A percentile compares a stretch with the other conserved stretches of the same genome.
Evolutionary conservation across 2,888 invertebrate species (phyloP).

Genomic region (Coremacera marginata): DNA sequence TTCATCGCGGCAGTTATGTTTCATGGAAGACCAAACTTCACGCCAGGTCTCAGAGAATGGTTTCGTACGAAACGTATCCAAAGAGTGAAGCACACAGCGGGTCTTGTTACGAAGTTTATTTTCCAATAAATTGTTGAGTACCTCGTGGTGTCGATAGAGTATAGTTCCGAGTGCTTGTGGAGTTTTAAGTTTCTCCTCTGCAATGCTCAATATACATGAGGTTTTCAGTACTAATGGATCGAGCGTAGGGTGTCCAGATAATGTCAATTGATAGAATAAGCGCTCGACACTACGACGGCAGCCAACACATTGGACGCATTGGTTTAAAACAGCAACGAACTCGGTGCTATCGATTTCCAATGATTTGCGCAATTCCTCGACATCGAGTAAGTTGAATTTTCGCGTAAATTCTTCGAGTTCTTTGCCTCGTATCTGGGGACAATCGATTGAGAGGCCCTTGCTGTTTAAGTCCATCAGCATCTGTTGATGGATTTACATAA

Average conservation of each 20-base stretch:
- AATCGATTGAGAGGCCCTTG: slow-evolving; percentile 87
- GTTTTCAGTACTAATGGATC: slow-evolving; percentile 86
- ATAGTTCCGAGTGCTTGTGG: slow-evolving; percentile 86
- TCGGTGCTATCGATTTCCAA: slow-evolving; percentile 86
- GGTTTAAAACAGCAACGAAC: slow-evolving; percentile 86
- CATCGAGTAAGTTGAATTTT: slow-evolving; percentile 82
- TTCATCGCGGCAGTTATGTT: slow-evolving; percentile 82
- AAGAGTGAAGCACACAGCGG: slow-evolving; percentile 88
- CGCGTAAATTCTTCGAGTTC: slow-evolving; percentile 88
- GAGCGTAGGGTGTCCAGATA: slow-evolving; percentile 87
- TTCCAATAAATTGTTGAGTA: slow-evolving; percentile 82
- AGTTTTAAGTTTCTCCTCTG: slow-evolving; percentile 82
- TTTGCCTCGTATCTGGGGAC: slow-evolving; percentile 82
- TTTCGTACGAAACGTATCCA: slow-evolving; percentile 86
- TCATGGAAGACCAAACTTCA: slow-evolving; percentile 89
- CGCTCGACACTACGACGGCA: slow-evolving; percentile 93
- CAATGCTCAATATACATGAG: slow-evolving; percentile 83
- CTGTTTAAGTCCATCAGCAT: slow-evolving; percentile 94
- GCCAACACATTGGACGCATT: slow-evolving; percentile 94
- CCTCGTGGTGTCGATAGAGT: slow-evolving; percentile 86
- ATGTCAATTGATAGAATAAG: slow-evolving; percentile 86
- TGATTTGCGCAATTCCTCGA: slow-evolving; percentile 83
- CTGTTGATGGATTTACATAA: slow-evolving; percentile 69
- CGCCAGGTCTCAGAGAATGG: slow-evolving; percentile 82
- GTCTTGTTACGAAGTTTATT: slow-evolving; percentile 90